Evolutionary conservation across 1,140 invertebrate genomes (phyloP).

Genomic region (Tetraneura akinire): DNA sequence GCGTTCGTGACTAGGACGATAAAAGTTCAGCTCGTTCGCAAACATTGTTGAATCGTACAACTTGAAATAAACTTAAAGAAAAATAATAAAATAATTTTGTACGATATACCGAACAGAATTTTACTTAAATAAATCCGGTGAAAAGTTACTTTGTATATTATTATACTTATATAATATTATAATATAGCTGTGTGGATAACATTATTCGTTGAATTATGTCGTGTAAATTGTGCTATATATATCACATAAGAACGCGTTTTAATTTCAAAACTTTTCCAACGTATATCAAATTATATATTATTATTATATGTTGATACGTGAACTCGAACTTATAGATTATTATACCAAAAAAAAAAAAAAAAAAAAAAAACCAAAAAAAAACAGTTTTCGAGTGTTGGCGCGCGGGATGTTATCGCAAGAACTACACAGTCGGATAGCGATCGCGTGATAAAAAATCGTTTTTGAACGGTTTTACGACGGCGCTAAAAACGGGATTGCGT

Average conservation of each 20-base stretch:
- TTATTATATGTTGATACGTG: background rate
- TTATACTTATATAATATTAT: background rate
- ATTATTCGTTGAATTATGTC: too few relatives aligned
- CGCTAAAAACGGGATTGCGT: background rate
- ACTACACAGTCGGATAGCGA: too few relatives aligned
- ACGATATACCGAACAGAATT: background rate
- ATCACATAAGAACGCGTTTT: conserved; percentile 6
- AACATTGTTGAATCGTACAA: background rate
- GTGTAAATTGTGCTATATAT: background rate
- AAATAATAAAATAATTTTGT: background rate
- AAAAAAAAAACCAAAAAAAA: too few relatives aligned
- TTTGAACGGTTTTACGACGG: background rate
- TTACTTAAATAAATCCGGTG: background rate
- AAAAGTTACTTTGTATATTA: too few relatives aligned
- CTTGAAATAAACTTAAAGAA: background rate
- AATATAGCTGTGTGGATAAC: background rate
- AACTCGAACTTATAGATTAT: background rate
- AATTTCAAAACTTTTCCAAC: conserved; percentile 5
- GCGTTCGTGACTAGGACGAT: background rate
- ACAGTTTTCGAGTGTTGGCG: too few relatives aligned
- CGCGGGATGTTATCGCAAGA: too few relatives aligned
- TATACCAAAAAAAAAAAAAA: too few relatives aligned
- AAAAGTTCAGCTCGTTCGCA: background rate
- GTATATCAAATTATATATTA: too few relatives aligned
- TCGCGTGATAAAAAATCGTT: background rate